Conservation (phyloP, 1,140 invertebrate genomes). For the Solenopsis fugax region DNA sequence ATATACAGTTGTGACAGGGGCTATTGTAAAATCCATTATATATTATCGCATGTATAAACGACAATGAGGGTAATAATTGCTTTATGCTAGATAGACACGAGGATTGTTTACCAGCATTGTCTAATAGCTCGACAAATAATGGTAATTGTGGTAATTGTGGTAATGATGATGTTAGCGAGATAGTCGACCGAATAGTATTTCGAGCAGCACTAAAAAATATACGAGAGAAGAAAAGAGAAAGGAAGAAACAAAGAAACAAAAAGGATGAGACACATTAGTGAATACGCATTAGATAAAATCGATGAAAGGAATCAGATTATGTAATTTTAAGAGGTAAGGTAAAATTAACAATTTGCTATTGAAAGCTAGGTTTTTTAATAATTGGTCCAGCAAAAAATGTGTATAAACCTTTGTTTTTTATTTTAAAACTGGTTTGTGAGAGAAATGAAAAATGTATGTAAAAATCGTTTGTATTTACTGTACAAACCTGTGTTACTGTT, state of each 20-base stretch:
- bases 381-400: constrained; percentile 6
- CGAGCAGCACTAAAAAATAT: not conserved
- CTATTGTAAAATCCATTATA: constrained; percentile 20
- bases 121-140: constrained; percentile 53
- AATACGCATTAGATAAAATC: not conserved
- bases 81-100: constrained; percentile 28
- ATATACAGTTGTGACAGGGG: not conserved
- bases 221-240: not conserved
- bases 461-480: constrained; percentile 26
- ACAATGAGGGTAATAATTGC: constrained; percentile 35
- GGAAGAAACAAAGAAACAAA: not conserved
- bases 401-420: not conserved
- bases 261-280: not conserved
- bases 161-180: constrained; percentile 23
- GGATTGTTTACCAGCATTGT: constrained; percentile 51
- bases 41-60: not conserved
- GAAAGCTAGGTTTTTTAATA: not conserved
- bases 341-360: not conserved
- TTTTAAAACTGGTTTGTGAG: not conserved
- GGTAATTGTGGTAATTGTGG: constrained; percentile 38
- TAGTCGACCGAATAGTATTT: not conserved
- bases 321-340: not conserved
- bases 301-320: not conserved
- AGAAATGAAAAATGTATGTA: not conserved
- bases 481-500: not conserved